Percentiles rank a stretch among this genome's conserved stretches.
Conservation (phyloP, 2,888 invertebrate species). For the Uropetala carovei region DNA sequence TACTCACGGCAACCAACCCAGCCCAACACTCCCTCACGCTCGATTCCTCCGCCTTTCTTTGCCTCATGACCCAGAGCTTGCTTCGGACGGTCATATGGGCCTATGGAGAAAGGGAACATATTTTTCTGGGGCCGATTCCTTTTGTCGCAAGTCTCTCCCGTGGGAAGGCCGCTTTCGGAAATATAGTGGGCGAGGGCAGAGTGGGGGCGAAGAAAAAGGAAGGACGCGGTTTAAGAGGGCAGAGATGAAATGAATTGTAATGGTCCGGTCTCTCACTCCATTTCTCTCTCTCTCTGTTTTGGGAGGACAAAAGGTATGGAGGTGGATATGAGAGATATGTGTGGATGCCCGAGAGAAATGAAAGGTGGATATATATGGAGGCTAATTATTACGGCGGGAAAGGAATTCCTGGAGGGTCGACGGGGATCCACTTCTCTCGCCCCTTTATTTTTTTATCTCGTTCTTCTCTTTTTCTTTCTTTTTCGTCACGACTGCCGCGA, state of each 20-base stretch:
- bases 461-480: not conserved
- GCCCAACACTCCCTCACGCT: too few species aligned
- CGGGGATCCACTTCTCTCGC: constrained; percentile 11
- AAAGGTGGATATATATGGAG: constrained; percentile 35
- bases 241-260: constrained; percentile 45
- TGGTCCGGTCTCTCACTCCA: not conserved
- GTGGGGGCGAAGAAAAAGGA: not conserved
- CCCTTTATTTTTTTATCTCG: not conserved
- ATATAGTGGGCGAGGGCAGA: too few species aligned
- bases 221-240: not conserved
- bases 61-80: too few species aligned
- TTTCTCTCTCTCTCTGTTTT: constrained; percentile 1
- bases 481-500: not conserved
- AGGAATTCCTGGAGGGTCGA: constrained; percentile 18
- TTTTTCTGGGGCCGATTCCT: too few species aligned
- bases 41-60: too few species aligned
- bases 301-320: constrained; percentile 32
- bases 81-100: too few species aligned
- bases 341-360: not conserved
- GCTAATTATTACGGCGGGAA: constrained; percentile 39
- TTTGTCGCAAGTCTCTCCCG: too few species aligned
- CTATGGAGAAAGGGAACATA: too few species aligned
- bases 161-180: too few species aligned
- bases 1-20: too few species aligned
- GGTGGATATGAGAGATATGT: not conserved